Evolutionary conservation across 1,140 invertebrate species (phyloP).

Genomic region (Drosophila equinoxialis): DNA sequence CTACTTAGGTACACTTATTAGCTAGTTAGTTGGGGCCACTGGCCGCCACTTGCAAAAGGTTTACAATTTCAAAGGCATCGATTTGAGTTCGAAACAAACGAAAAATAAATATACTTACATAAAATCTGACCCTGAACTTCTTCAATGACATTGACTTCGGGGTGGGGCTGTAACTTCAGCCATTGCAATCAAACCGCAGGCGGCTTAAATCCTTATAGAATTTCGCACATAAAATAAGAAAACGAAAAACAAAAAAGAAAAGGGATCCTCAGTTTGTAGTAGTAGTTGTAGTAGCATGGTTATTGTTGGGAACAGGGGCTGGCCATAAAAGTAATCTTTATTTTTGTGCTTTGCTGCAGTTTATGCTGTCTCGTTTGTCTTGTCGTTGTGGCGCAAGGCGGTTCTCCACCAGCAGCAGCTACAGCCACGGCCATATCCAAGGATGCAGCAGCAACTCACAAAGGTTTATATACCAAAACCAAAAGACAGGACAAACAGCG

Average conservation of each 20-base stretch:
- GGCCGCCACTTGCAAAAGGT: conserved; percentile 18
- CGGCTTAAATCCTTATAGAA: conserved; percentile 65
- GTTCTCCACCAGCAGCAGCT: background rate
- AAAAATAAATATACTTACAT: background rate
- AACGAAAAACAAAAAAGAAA: background rate
- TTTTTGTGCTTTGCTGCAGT: conserved; percentile 34
- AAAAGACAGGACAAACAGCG: conserved; percentile 59
- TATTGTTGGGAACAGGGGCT: background rate
- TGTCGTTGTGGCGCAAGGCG: conserved; percentile 41
- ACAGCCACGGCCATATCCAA: background rate
- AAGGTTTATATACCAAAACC: conserved; percentile 48
- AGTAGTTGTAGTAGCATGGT: conserved; percentile 7
- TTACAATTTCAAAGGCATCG: conserved; percentile 40
- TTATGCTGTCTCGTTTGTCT: conserved; percentile 62
- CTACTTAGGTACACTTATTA: conserved; percentile 10
- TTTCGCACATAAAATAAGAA: conserved; percentile 61
- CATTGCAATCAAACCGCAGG: conserved; percentile 49
- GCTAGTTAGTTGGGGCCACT: conserved; percentile 4
- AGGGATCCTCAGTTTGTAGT: background rate
- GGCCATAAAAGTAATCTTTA: conserved; percentile 56
- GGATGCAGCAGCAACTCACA: conserved; percentile 28
- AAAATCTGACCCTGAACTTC: conserved; percentile 66
- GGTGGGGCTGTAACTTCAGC: background rate
- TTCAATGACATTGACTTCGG: background rate
- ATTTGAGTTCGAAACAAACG: background rate